Evolutionary conservation across 2,797 vertebrate species (phyloP).

Genomic region (Clarias platycephalus): DNA sequence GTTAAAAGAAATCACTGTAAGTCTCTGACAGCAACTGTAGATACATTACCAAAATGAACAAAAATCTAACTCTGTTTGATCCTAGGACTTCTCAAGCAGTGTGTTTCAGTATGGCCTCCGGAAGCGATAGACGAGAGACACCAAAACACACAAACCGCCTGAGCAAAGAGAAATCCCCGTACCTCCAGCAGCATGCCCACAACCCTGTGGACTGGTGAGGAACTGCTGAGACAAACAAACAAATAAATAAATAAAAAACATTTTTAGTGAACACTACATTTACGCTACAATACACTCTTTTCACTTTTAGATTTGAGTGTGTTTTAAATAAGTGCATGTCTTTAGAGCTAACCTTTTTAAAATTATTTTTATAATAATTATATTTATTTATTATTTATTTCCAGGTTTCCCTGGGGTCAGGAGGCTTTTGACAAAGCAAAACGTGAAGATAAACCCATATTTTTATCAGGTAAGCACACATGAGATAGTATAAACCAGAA

Average conservation of each 20-base stretch:
- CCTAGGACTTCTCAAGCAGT: constrained; percentile 52
- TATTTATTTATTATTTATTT: background rate
- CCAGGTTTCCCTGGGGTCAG: constrained; percentile 90
- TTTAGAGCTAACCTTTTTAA: background rate
- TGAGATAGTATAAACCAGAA: background rate
- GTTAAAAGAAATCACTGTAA: too few species aligned
- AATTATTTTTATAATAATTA: too few species aligned
- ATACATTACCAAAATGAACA: background rate
- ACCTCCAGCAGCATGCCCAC: constrained; percentile 90
- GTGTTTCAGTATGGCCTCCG: constrained; percentile 75
- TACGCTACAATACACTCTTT: background rate
- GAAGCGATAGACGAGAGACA: constrained; percentile 53
- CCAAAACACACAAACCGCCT: constrained; percentile 78
- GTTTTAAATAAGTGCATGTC: background rate
- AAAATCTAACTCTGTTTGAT: background rate
- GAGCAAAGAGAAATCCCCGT: constrained; percentile 84
- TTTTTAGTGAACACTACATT: background rate
- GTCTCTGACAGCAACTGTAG: background rate
- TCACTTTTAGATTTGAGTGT: background rate
- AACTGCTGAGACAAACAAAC: background rate
- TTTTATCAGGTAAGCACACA: constrained; percentile 84
- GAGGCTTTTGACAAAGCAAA: constrained; percentile 92
- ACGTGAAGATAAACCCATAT: constrained; percentile 88
- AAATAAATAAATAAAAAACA: background rate
- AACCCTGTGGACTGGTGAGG: constrained; percentile 94